A percentile compares a stretch with the other conserved stretches of the same genome.
phyloP scores from a whole-genome alignment of 2,113 vertebrate genomes.

The Corvus moneduloides region DNA sequence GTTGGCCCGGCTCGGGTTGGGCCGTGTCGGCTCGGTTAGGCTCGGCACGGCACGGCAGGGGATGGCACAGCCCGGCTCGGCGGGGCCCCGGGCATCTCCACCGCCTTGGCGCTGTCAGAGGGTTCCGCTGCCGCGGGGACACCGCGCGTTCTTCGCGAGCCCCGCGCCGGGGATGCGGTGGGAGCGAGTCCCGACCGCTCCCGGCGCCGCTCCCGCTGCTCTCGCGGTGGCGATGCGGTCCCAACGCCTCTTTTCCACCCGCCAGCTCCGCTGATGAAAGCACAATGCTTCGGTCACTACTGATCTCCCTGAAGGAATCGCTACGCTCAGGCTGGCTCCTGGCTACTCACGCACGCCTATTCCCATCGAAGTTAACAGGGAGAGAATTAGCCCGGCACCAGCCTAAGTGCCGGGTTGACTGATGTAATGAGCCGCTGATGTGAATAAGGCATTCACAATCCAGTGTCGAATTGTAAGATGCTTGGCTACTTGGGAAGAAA shows the following conservation, averaged over 20 bases:
- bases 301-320: background rate
- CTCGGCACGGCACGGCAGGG: background rate
- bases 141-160: background rate
- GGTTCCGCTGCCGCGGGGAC: background rate
- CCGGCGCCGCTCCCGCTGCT: background rate
- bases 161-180: background rate
- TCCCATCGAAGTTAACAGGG: background rate
- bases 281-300: accelerated
- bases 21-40: background rate
- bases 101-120: background rate
- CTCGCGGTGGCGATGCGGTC: background rate
- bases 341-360: background rate
- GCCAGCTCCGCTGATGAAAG: background rate
- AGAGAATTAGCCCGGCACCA: background rate
- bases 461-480: background rate
- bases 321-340: background rate
- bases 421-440: background rate
- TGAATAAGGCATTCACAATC: background rate
- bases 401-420: background rate
- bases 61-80: background rate
- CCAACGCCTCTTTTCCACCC: accelerated
- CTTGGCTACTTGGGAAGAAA: slow-evolving; percentile 11
- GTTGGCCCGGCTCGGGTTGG: too few relatives aligned
- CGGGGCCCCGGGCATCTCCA: too few relatives aligned
- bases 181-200: background rate